Percentiles rank a stretch among this genome's conserved stretches.
These are phyloP conservation scores for Caenorhabditis tropicalis DNA, from an alignment of 1,140 invertebrate genomes.

Conservation along the genomic window DNA sequence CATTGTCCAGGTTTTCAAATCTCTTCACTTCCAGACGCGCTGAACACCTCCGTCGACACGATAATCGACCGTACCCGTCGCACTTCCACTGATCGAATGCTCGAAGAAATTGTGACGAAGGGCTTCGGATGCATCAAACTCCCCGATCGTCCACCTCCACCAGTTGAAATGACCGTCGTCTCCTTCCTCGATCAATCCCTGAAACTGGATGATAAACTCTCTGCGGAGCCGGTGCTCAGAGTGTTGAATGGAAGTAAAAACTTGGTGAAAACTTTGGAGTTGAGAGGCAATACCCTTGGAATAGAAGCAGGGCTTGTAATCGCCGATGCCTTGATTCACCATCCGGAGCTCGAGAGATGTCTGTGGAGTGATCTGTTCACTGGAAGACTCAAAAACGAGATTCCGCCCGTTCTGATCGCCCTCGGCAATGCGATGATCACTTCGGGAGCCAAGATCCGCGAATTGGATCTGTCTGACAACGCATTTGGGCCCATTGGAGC, in stretches of 20 bases:
- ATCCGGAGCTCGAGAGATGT: conserved; percentile 49
- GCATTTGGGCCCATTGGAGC: conserved; percentile 95
- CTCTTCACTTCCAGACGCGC: conserved; percentile 34
- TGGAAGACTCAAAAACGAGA: conserved; percentile 88
- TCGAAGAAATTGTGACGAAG: conserved; percentile 55
- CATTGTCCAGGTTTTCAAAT: too few relatives aligned
- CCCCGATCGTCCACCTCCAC: not conserved
- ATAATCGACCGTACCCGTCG: conserved; percentile 36
- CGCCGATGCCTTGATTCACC: conserved; percentile 45
- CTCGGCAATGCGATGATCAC: conserved; percentile 83
- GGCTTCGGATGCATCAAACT: conserved; percentile 51
- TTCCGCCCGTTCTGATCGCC: conserved; percentile 84
- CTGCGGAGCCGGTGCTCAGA: not conserved
- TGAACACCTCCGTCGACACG: not conserved
- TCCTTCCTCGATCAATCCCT: not conserved
- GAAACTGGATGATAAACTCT: conserved; percentile 23
- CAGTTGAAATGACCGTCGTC: not conserved
- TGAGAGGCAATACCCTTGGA: conserved; percentile 55
- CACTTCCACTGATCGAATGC: conserved; percentile 38
- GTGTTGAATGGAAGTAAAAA: conserved; percentile 31
- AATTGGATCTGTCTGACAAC: conserved; percentile 94
- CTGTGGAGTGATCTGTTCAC: conserved; percentile 87
- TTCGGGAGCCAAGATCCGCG: conserved; percentile 81
- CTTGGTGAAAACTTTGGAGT: conserved; percentile 25
- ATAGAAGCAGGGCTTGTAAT: conserved; percentile 51